Evolutionary conservation across 2,888 invertebrate genomes (phyloP), one percentile per base, ranked within the genome.

Genomic region (Troides helena): DNA sequence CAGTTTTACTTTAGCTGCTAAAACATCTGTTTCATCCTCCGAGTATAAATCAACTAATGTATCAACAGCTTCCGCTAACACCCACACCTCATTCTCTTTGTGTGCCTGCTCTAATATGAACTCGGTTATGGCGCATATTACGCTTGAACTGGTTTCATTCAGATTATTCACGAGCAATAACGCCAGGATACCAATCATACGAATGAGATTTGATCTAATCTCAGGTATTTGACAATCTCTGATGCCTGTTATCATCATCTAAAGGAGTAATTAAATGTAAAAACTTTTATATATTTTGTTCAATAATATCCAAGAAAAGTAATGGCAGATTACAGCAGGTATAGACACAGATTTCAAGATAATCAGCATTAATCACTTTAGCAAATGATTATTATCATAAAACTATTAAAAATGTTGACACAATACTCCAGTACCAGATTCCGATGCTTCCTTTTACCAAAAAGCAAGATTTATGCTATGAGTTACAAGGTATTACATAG

Each of bases 1-100:
- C 65, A 96, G 89, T 74, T 94, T 93, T 21, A 96, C 91, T 80
- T 95, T 95, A 71, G 88, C 88, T 0, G 95, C 95, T 70, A 96
- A 85, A 25, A 80, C 79, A 81, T 96, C 95, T 69, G 95, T 95
- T 79, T 96, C 95, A 79, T 97, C 96, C 79, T 96, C 96, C 0
- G 95, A 94, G 85, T 95, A 97, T 75, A 97, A 93, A 80, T 97
- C 97, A 85, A 96, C 95, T 39, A 96, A 80, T 0, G 95, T 94
- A 80, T 97, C 97, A 57, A 96, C 81, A 5, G 95, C 94, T 88
- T 97, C 97, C 0, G 96, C 96, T 53, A 95, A 87, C 7, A 96
- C 94, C 95, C 96, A 96, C 10, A 95, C 94, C 73, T 95, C 95
- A 25, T 89, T 85, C 78, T 96, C 95, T 76, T 93, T 93, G n/a